Percentiles rank a stretch among this genome's conserved stretches.
phyloP scores from a whole-genome alignment of 2,113 vertebrate genomes.

The Forbesichthys agassizii region DNA sequence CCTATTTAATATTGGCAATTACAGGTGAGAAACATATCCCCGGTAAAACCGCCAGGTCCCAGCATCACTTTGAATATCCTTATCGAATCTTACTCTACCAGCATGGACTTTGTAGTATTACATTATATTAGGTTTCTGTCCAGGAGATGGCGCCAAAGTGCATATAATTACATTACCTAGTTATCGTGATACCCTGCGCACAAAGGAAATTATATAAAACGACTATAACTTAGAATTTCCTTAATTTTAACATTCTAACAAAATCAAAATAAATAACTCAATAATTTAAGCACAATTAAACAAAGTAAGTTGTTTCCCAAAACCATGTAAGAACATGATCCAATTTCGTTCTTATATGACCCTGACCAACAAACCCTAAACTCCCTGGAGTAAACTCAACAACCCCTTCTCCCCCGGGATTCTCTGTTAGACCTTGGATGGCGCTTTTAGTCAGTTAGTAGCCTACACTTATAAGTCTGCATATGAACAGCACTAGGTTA shows the following conservation, averaged over 20 bases:
- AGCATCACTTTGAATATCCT: slow-evolving; percentile 1
- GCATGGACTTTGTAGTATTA: neutral
- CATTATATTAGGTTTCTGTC: neutral
- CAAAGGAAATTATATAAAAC: neutral
- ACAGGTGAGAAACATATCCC: slow-evolving; percentile 24
- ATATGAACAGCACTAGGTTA: too few relatives aligned
- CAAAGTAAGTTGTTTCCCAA: too few relatives aligned
- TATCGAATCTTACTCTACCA: neutral
- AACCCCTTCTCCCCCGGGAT: slow-evolving; percentile 5
- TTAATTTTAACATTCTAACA: neutral
- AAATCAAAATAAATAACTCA: too few relatives aligned
- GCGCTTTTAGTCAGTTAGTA: too few relatives aligned
- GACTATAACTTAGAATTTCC: neutral
- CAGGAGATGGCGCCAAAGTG: slow-evolving; percentile 45
- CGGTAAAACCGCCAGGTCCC: slow-evolving; percentile 16
- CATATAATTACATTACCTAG: neutral
- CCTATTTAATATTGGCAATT: slow-evolving; percentile 25
- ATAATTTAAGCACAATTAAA: too few relatives aligned
- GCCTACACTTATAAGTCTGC: too few relatives aligned
- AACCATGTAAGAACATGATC: too few relatives aligned
- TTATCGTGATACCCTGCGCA: too few relatives aligned
- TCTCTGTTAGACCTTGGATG: too few relatives aligned
- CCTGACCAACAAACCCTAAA: slow-evolving; percentile 14
- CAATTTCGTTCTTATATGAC: neutral
- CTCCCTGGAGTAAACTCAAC: slow-evolving; percentile 10